These are phyloP conservation scores for Acholoe squamosa DNA, from an alignment of 2,888 invertebrate genomes.

Conservation along the genomic window DNA sequence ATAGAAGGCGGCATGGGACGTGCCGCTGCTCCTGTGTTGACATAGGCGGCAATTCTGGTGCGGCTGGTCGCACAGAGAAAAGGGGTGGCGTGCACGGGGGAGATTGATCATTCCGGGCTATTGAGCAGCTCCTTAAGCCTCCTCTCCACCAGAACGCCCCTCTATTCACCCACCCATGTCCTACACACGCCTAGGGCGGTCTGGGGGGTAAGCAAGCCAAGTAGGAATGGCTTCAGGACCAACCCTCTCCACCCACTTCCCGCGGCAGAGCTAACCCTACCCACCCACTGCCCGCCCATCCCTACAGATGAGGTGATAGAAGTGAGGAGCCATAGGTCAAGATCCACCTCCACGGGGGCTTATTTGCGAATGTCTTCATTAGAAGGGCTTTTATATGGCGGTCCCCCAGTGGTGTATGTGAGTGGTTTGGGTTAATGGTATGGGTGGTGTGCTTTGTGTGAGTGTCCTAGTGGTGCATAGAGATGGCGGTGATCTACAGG, in stretches of 20 bases:
- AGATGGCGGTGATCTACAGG: too few relatives aligned
- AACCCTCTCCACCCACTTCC: not conserved
- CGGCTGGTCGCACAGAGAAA: conserved; percentile 7
- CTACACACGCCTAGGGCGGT: not conserved
- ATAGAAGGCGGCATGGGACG: too few relatives aligned
- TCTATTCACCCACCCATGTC: not conserved
- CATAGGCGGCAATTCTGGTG: not conserved
- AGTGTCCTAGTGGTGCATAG: too few relatives aligned
- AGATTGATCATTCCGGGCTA: conserved; percentile 58
- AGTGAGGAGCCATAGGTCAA: too few relatives aligned
- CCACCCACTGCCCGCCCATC: conserved; percentile 3
- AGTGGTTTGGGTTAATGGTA: too few relatives aligned
- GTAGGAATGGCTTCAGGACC: too few relatives aligned
- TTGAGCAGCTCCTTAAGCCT: conserved; percentile 39
- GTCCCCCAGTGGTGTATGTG: too few relatives aligned
- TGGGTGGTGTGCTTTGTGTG: too few relatives aligned
- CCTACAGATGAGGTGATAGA: not conserved
- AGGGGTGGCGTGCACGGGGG: not conserved
- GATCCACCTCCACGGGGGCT: too few relatives aligned
- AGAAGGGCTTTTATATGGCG: too few relatives aligned
- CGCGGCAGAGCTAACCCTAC: not conserved
- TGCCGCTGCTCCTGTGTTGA: not conserved
- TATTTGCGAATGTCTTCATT: too few relatives aligned
- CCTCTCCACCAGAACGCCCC: conserved; percentile 29
- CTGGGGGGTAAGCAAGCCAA: too few relatives aligned